A percentile compares a stretch with the other conserved stretches of the same genome.
Evolutionary conservation across 37 sponge, comb jelly and placozoan genomes (phyloP).

Genomic region (Oscarella lobularis): DNA sequence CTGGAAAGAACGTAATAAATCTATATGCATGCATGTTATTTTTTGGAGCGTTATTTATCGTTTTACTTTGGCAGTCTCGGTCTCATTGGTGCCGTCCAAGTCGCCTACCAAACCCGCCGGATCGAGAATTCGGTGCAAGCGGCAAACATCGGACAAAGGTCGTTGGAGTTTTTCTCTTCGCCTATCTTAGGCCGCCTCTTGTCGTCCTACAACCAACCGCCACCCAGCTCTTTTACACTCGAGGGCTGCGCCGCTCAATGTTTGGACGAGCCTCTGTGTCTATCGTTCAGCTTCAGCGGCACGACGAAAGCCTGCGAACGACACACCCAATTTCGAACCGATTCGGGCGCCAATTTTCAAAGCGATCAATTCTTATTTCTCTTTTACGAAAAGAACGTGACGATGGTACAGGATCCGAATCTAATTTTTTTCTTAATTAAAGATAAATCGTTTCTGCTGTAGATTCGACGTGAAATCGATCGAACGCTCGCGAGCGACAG

Average conservation of each 20-base stretch:
- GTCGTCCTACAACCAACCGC: background rate
- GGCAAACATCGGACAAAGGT: slow-evolving; percentile 18
- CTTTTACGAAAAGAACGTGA: too few relatives aligned
- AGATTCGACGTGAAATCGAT: too few relatives aligned
- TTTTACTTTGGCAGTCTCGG: slow-evolving; percentile 24
- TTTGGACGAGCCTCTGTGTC: slow-evolving; percentile 24
- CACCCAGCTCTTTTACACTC: background rate
- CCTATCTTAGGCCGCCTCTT: slow-evolving; percentile 9
- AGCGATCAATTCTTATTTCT: too few relatives aligned
- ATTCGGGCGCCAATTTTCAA: too few relatives aligned
- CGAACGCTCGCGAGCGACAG: slow-evolving; percentile 23
- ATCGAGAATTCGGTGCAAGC: slow-evolving; percentile 24
- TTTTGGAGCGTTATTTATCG: background rate
- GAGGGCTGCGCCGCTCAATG: slow-evolving; percentile 33
- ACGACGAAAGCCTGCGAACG: background rate
- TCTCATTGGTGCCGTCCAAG: slow-evolving; percentile 34
- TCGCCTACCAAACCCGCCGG: slow-evolving; percentile 26
- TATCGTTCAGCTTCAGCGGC: slow-evolving; percentile 19
- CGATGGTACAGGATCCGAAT: too few relatives aligned
- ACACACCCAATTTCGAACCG: background rate
- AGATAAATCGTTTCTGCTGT: too few relatives aligned
- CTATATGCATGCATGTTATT: background rate
- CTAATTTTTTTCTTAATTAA: too few relatives aligned
- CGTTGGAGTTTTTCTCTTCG: slow-evolving; percentile 22
- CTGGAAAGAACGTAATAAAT: too few relatives aligned